A percentile compares a stretch with the other conserved stretches of the same genome.
These are phyloP conservation scores for Enteromius argenteus DNA, from an alignment of 2,797 vertebrate genomes.

Conservation along the genomic window DNA sequence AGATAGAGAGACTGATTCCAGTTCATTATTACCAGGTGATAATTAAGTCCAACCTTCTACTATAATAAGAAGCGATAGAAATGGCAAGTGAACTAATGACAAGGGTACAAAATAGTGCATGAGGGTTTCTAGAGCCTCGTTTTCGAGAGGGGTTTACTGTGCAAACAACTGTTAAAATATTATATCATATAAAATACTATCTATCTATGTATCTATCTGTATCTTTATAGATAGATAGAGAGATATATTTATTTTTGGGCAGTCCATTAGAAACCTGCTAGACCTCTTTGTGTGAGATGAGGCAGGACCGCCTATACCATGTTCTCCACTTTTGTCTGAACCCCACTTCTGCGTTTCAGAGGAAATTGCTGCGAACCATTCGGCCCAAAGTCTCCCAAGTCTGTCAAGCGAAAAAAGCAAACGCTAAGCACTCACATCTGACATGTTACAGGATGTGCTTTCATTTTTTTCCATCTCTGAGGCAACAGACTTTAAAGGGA, in stretches of 20 bases:
- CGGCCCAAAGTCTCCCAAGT: conserved; percentile 37
- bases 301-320: conserved; percentile 12
- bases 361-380: conserved; percentile 67
- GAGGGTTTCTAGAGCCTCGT: neutral
- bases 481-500: conserved; percentile 30
- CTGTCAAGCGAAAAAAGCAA: conserved; percentile 32
- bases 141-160: neutral
- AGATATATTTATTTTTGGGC: neutral
- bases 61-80: conserved; percentile 29
- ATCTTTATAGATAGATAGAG: neutral
- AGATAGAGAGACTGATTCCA: conserved; percentile 25
- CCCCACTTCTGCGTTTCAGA: conserved; percentile 63
- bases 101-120: neutral
- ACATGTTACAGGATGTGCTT: conserved; percentile 36
- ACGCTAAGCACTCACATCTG: conserved; percentile 5
- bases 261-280: neutral
- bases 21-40: conserved; percentile 39
- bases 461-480: conserved; percentile 17
- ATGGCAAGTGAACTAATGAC: conserved; percentile 32
- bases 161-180: neutral
- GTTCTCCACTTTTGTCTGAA: conserved; percentile 65
- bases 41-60: conserved; percentile 32
- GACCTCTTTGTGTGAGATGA: conserved; percentile 7
- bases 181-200: neutral
- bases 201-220: neutral